These are phyloP conservation scores for Himalopsyche kuldschensis DNA, from an alignment of 2,888 invertebrate species.

Conservation along the genomic window DNA sequence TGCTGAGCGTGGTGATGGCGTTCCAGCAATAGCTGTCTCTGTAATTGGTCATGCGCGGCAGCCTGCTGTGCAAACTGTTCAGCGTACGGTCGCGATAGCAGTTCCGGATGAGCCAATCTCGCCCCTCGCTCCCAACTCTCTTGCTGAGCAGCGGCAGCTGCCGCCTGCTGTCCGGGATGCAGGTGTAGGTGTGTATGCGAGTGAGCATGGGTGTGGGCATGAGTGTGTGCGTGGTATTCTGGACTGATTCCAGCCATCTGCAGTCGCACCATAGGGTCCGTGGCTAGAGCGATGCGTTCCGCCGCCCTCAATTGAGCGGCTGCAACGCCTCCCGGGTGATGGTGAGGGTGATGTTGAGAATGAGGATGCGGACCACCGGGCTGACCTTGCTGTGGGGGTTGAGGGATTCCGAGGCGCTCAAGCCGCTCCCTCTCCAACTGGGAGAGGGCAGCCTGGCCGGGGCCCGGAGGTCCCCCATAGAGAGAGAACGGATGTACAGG, in stretches of 20 bases:
- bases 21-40: slow-evolving; percentile 81
- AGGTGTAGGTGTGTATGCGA: slow-evolving; percentile 85
- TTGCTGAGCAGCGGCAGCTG: slow-evolving; percentile 63
- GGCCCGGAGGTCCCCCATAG: slow-evolving; percentile 72
- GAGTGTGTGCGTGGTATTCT: slow-evolving; percentile 90
- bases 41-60: slow-evolving; percentile 83
- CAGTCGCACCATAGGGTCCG: slow-evolving; percentile 89
- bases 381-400: slow-evolving; percentile 57
- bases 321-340: slow-evolving; percentile 53
- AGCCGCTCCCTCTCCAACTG: slow-evolving; percentile 87
- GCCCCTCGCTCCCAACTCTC: slow-evolving; percentile 63
- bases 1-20: slow-evolving; percentile 70
- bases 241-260: slow-evolving; percentile 91
- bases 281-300: slow-evolving; percentile 80
- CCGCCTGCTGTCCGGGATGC: slow-evolving; percentile 74
- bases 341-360: slow-evolving; percentile 61
- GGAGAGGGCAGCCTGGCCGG: slow-evolving; percentile 67
- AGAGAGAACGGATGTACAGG: slow-evolving; percentile 73
- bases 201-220: slow-evolving; percentile 90
- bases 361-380: slow-evolving; percentile 60
- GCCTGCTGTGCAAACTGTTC: slow-evolving; percentile 79
- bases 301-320: slow-evolving; percentile 72
- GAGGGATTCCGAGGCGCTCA: slow-evolving; percentile 78
- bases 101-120: slow-evolving; percentile 74
- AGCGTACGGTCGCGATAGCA: slow-evolving; percentile 78